Evolutionary conservation across 2,888 invertebrate species (phyloP).

Genomic region (Drosophila pegasa): DNA sequence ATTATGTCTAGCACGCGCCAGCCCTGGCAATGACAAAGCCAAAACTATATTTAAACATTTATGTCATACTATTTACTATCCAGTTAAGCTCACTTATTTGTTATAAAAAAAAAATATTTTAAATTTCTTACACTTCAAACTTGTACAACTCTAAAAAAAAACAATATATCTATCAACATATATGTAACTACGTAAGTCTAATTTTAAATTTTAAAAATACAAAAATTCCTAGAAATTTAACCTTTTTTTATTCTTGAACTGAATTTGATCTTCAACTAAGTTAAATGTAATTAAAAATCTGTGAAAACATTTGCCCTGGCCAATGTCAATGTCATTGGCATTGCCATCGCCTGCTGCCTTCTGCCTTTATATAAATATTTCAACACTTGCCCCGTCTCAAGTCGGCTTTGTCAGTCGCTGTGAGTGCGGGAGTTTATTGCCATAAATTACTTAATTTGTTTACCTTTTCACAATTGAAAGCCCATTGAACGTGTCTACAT

Average conservation of each 20-base stretch:
- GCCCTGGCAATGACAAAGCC: too few relatives aligned
- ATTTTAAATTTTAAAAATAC: too few relatives aligned
- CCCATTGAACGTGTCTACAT: conserved; percentile 45
- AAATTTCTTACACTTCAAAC: too few relatives aligned
- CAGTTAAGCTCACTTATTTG: too few relatives aligned
- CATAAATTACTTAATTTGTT: conserved; percentile 73
- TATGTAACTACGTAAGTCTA: too few relatives aligned
- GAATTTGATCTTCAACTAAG: conserved; percentile 15
- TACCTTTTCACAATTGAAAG: conserved; percentile 65
- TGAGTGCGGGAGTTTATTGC: conserved; percentile 31
- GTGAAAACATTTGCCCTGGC: neutral
- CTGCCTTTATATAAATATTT: neutral
- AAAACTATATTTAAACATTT: too few relatives aligned
- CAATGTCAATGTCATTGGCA: too few relatives aligned
- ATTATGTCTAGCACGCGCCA: too few relatives aligned
- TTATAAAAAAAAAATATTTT: too few relatives aligned
- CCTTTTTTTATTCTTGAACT: neutral
- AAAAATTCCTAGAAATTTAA: neutral
- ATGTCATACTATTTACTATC: too few relatives aligned
- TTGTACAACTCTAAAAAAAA: too few relatives aligned
- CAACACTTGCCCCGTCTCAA: neutral
- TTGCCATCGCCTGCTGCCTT: neutral
- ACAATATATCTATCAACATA: too few relatives aligned
- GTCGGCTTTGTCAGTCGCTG: conserved; percentile 22
- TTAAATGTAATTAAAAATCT: conserved; percentile 39